Percentiles rank a stretch among this genome's conserved stretches.
Evolutionary conservation across 2,113 vertebrate species (phyloP).

Genomic region (Grallaria varia): DNA sequence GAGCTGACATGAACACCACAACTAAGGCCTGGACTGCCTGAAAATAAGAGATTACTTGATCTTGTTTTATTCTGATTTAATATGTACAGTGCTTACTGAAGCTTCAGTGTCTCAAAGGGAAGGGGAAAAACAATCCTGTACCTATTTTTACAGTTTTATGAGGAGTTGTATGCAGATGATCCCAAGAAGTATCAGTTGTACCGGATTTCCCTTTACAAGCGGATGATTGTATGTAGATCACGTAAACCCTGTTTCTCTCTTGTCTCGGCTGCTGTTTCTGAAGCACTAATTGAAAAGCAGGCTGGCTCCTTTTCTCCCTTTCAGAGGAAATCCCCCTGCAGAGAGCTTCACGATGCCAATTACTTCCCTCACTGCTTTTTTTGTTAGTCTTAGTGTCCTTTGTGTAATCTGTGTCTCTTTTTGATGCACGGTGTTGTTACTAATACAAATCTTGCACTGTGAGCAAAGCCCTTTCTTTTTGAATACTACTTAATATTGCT

Average conservation of each 20-base stretch:
- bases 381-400: slow-evolving; percentile 49
- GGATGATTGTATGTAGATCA: slow-evolving; percentile 97
- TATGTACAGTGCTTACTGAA: slow-evolving; percentile 19
- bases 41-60: neutral
- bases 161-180: slow-evolving; percentile 93
- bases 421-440: slow-evolving; percentile 59
- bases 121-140: slow-evolving; percentile 67
- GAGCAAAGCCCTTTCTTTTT: slow-evolving; percentile 64
- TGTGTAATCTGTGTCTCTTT: slow-evolving; percentile 33
- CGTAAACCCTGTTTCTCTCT: slow-evolving; percentile 3
- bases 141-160: slow-evolving; percentile 90
- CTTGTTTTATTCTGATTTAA: slow-evolving; percentile 25
- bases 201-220: slow-evolving; percentile 92
- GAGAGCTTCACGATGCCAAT: slow-evolving; percentile 54
- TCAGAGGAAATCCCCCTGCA: slow-evolving; percentile 51
- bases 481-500: neutral
- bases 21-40: neutral
- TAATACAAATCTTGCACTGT: slow-evolving; percentile 67
- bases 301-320: slow-evolving; percentile 54
- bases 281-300: slow-evolving; percentile 76
- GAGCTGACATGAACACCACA: neutral
- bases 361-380: slow-evolving; percentile 70
- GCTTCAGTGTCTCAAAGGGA: neutral
- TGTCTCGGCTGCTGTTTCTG: slow-evolving; percentile 59
- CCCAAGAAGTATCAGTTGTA: slow-evolving; percentile 89